phyloP scores from a whole-genome alignment of 1,140 invertebrate species.

The Ips typographus region DNA sequence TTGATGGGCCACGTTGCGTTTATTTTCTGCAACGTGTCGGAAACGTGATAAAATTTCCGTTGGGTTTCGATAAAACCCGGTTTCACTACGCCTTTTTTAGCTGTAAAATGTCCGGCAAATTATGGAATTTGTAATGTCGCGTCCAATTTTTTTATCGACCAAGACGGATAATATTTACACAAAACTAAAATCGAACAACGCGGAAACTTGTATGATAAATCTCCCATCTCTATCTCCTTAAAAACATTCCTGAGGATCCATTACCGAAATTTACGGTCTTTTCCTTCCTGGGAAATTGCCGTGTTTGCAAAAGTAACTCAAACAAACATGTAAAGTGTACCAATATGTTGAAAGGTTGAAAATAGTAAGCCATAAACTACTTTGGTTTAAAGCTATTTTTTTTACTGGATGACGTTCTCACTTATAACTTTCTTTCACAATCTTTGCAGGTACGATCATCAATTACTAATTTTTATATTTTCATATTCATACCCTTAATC shows the following conservation, averaged over 20 bases:
- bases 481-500: constrained; percentile 12
- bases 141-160: neutral
- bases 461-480: constrained; percentile 15
- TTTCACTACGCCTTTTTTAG: constrained; percentile 3
- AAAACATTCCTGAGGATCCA: constrained; percentile 31
- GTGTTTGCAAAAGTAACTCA: constrained; percentile 27
- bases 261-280: constrained; percentile 24
- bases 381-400: neutral
- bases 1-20: constrained; percentile 38
- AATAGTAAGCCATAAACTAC: constrained; percentile 11
- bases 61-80: constrained; percentile 4
- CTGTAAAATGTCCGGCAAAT: constrained; percentile 1
- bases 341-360: constrained; percentile 26
- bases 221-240: constrained; percentile 16
- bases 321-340: constrained; percentile 29
- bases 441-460: constrained; percentile 8
- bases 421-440: constrained; percentile 1
- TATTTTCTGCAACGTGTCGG: constrained; percentile 29
- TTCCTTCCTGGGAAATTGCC: constrained; percentile 30
- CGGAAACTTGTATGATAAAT: constrained; percentile 32
- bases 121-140: constrained; percentile 4
- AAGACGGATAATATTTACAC: neutral
- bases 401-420: neutral
- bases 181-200: constrained; percentile 12
- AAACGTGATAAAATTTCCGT: constrained; percentile 24